phyloP scores from a whole-genome alignment of 2,888 invertebrate species.

The Catocala fraxini region DNA sequence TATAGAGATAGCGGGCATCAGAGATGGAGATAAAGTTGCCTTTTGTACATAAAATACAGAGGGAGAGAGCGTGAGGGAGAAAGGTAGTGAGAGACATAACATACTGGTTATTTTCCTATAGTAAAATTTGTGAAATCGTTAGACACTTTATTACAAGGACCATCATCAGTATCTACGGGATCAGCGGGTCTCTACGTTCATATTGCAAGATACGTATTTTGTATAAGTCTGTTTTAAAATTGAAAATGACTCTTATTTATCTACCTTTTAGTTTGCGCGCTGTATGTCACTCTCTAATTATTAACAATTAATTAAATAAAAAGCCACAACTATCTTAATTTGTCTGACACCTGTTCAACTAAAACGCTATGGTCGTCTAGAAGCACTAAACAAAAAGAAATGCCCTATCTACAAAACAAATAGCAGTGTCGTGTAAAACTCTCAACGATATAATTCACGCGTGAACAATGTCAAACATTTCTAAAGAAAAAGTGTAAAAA shows the following conservation, averaged over 20 bases:
- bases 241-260: neutral
- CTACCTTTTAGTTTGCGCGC: neutral
- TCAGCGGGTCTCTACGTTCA: too few relatives aligned
- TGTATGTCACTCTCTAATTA: neutral
- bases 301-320: slow-evolving; percentile 10
- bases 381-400: slow-evolving; percentile 30
- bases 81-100: too few relatives aligned
- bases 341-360: slow-evolving; percentile 34
- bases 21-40: too few relatives aligned
- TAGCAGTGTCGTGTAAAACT: slow-evolving; percentile 44
- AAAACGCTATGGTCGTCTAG: slow-evolving; percentile 33
- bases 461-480: slow-evolving; percentile 42
- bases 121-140: too few relatives aligned
- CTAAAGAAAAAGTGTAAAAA: slow-evolving; percentile 26
- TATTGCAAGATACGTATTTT: too few relatives aligned
- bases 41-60: too few relatives aligned
- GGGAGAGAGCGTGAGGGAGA: too few relatives aligned
- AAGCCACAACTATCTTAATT: slow-evolving; percentile 20
- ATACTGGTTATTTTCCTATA: too few relatives aligned
- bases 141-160: too few relatives aligned
- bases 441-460: slow-evolving; percentile 39
- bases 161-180: too few relatives aligned
- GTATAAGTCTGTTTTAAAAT: too few relatives aligned
- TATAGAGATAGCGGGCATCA: too few relatives aligned
- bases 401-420: slow-evolving; percentile 38